Percentiles rank a stretch among this genome's conserved stretches.
These are phyloP conservation scores for Indicator indicator DNA, from an alignment of 2,113 vertebrate species.

Conservation along the genomic window DNA sequence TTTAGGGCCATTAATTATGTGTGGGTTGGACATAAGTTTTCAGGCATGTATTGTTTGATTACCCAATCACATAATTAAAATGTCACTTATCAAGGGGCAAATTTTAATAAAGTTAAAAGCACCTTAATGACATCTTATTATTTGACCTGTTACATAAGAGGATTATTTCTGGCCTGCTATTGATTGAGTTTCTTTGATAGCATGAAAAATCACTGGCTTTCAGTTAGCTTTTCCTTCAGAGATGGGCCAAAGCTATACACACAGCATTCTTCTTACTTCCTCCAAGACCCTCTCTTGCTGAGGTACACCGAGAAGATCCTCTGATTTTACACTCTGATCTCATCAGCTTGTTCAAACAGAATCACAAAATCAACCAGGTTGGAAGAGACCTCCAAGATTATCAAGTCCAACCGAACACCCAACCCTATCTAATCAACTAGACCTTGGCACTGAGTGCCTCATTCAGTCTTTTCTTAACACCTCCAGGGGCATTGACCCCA, in stretches of 20 bases:
- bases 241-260: not conserved
- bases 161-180: slow-evolving; percentile 40
- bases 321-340: not conserved
- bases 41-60: slow-evolving; percentile 60
- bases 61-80: slow-evolving; percentile 64
- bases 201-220: slow-evolving; percentile 26
- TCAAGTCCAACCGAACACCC: no score
- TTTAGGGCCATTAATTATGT: slow-evolving; percentile 28
- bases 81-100: slow-evolving; percentile 57
- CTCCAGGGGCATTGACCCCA: no score
- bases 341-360: not conserved
- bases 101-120: slow-evolving; percentile 65
- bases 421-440: no score
- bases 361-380: no score
- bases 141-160: slow-evolving; percentile 45
- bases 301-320: not conserved
- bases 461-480: no score
- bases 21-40: slow-evolving; percentile 49
- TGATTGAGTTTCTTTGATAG: slow-evolving; percentile 17
- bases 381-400: no score
- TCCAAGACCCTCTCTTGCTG: not conserved
- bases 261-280: not conserved
- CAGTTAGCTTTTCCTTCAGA: slow-evolving; percentile 26
- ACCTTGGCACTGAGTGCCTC: no score
- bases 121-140: slow-evolving; percentile 52